A percentile compares a stretch with the other conserved stretches of the same genome.
These are phyloP conservation scores for Apotomis betuletana DNA, from an alignment of 2,888 invertebrate species.

Conservation along the genomic window DNA sequence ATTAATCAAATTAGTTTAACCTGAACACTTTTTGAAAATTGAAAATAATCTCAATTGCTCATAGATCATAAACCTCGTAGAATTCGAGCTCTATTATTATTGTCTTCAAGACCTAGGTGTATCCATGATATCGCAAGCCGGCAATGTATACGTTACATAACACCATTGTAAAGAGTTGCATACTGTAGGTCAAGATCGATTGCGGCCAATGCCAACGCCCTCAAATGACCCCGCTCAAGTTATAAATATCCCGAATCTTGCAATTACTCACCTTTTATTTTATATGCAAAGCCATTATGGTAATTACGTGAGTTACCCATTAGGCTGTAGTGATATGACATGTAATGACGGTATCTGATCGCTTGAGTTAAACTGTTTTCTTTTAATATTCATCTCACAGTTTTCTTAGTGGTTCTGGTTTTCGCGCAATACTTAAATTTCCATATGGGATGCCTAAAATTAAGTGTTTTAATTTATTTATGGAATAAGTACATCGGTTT, in stretches of 20 bases:
- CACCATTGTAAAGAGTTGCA: conserved; percentile 23
- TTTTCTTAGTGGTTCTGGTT: conserved; percentile 1
- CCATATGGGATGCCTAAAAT: neutral
- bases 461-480: no score
- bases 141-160: conserved; percentile 15
- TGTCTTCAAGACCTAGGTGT: no score
- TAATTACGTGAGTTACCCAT: conserved; percentile 4
- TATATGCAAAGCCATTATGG: conserved; percentile 20
- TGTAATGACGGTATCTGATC: conserved; percentile 15
- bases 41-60: no score
- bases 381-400: conserved; percentile 4
- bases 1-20: no score
- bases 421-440: conserved; percentile 1
- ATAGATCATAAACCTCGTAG: no score
- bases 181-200: conserved; percentile 41
- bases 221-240: conserved; percentile 28
- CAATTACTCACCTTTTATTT: conserved; percentile 30
- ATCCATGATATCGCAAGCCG: neutral
- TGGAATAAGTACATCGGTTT: no score
- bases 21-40: no score
- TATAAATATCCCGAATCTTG: conserved; percentile 26
- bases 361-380: conserved; percentile 4
- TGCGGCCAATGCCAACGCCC: conserved; percentile 41
- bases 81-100: no score
- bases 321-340: conserved; percentile 12